phyloP scores from a whole-genome alignment of 2,113 vertebrate species.

The Catharus fuscescens region DNA sequence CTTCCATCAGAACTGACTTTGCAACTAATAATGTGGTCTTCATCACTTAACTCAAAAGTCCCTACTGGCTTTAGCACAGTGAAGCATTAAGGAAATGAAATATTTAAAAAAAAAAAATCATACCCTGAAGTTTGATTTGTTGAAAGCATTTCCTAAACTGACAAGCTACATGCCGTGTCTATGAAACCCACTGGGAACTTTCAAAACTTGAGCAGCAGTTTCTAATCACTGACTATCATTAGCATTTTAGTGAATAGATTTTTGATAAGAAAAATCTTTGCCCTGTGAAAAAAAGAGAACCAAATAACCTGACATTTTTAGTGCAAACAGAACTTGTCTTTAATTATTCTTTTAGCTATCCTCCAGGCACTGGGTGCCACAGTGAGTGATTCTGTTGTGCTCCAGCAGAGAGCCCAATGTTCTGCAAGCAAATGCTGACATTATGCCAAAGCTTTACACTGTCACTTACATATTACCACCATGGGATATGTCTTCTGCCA shows the following conservation, averaged over 20 bases:
- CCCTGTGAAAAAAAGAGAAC: constrained; percentile 42
- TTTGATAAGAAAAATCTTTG: constrained; percentile 79
- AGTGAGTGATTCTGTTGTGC: not conserved
- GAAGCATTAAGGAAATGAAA: constrained; percentile 80
- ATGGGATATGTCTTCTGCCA: not conserved
- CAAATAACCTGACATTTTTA: constrained; percentile 31
- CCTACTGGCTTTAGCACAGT: constrained; percentile 72
- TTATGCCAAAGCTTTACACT: not conserved
- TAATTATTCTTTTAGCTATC: constrained; percentile 52
- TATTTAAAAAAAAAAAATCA: constrained; percentile 19
- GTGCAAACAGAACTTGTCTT: constrained; percentile 51
- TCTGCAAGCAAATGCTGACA: not conserved
- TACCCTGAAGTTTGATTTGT: constrained; percentile 78
- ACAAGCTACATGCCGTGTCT: constrained; percentile 79
- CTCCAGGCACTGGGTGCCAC: not conserved
- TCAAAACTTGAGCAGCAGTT: constrained; percentile 78
- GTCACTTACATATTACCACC: not conserved
- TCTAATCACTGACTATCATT: constrained; percentile 82
- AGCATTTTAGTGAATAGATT: constrained; percentile 79
- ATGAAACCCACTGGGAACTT: constrained; percentile 78
- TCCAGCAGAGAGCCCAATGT: not conserved
- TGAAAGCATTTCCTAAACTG: constrained; percentile 75
- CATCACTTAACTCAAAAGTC: constrained; percentile 73
- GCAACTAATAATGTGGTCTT: constrained; percentile 71
- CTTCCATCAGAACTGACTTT: constrained; percentile 64